These are phyloP conservation scores for Acanthisitta chloris DNA, from an alignment of 2,113 vertebrate genomes.

Conservation along the genomic window DNA sequence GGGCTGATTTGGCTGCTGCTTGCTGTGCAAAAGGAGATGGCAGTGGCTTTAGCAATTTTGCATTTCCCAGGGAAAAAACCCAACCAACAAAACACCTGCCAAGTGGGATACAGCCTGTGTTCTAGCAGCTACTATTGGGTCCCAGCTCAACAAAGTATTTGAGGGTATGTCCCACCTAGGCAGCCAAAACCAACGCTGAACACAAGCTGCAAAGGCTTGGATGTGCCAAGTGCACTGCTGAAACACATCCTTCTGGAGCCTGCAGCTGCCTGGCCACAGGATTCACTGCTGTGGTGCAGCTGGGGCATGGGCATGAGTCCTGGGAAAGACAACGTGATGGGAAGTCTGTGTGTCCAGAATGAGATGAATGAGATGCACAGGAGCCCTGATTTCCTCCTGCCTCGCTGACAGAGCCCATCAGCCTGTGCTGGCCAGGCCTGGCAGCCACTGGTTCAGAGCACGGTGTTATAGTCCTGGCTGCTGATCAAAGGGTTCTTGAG, in stretches of 20 bases:
- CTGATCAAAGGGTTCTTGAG: conserved; percentile 60
- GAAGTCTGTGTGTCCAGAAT: neutral
- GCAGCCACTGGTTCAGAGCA: neutral
- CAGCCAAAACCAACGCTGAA: neutral
- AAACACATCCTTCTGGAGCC: neutral
- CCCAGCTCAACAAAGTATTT: neutral
- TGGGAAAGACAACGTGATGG: neutral
- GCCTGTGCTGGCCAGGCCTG: neutral
- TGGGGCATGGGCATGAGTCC: neutral
- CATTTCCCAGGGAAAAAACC: neutral
- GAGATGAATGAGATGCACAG: neutral
- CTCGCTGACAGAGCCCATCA: neutral
- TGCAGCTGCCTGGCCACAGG: neutral
- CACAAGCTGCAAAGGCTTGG: neutral
- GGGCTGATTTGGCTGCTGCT: neutral
- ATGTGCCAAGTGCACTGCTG: neutral
- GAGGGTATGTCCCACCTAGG: neutral
- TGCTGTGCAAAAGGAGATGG: neutral
- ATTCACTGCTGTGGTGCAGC: neutral
- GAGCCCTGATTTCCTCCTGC: neutral
- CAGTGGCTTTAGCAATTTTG: neutral
- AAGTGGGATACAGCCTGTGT: neutral
- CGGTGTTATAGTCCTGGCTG: conserved; percentile 31
- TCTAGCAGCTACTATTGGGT: neutral
- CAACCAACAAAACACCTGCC: neutral